Conservation (phyloP, 2,888 invertebrate species). For the Hyppa rectilinea region DNA sequence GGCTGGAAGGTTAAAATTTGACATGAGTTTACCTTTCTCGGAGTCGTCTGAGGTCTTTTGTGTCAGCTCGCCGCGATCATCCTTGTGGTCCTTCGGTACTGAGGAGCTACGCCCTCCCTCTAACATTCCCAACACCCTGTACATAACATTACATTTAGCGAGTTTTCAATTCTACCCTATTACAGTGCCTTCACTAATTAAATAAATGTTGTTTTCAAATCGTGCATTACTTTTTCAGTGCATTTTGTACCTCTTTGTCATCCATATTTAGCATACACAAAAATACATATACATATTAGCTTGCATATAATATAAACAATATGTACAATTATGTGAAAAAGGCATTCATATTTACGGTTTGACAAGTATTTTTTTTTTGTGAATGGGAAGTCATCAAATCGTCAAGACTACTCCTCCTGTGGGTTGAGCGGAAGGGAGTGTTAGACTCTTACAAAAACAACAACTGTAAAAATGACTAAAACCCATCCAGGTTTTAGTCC, state of each 20-base stretch:
- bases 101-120: constrained; percentile 76
- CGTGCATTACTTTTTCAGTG: constrained; percentile 35
- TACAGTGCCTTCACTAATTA: constrained; percentile 10
- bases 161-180: constrained; percentile 3
- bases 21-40: constrained; percentile 67
- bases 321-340: constrained; percentile 18
- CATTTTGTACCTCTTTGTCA: constrained; percentile 42
- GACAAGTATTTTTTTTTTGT: no score
- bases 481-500: no score
- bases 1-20: no score
- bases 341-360: background rate
- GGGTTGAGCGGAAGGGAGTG: no score
- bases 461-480: no score
- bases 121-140: constrained; percentile 85
- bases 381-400: no score
- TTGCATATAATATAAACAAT: constrained; percentile 23
- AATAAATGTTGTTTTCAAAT: constrained; percentile 47
- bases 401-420: no score
- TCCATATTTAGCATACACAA: constrained; percentile 46
- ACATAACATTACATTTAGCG: constrained; percentile 25
- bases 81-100: constrained; percentile 84
- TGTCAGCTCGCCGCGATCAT: constrained; percentile 63
- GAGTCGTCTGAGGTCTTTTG: constrained; percentile 34
- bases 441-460: no score
- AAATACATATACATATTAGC: constrained; percentile 50